Conservation (phyloP, 2,797 vertebrate species). For the Eidolon dupreanum region DNA sequence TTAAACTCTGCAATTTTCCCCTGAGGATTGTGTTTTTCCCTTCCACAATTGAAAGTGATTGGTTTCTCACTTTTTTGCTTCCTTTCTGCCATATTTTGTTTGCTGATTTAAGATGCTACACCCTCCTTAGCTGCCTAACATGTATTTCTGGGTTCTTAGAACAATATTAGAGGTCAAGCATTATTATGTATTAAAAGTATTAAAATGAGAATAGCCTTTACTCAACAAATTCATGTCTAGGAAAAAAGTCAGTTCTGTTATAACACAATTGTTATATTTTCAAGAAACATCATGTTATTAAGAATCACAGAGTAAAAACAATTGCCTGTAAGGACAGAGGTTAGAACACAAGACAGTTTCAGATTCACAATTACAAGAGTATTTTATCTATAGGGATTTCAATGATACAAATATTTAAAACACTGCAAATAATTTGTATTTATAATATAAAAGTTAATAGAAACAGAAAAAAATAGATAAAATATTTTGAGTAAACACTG, state of each 20-base stretch:
- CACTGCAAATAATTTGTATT: conserved; percentile 13
- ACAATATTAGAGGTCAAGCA: background rate
- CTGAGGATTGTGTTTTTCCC: background rate
- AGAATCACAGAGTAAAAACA: background rate
- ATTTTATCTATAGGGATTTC: conserved; percentile 18
- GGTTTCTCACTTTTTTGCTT: background rate
- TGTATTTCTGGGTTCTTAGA: background rate
- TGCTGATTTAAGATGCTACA: background rate
- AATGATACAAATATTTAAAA: background rate
- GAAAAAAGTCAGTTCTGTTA: background rate
- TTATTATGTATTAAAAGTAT: background rate
- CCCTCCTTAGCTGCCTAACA: background rate
- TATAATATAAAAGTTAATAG: conserved; percentile 45
- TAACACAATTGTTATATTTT: background rate
- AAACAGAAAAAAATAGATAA: conserved; percentile 8
- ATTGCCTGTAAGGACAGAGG: background rate
- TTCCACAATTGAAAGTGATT: background rate
- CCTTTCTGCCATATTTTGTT: background rate
- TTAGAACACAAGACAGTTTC: background rate
- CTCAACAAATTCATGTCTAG: background rate
- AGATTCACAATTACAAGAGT: background rate
- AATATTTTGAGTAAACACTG: background rate
- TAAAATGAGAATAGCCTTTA: background rate
- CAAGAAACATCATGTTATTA: background rate
- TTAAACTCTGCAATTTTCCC: background rate